Conservation (phyloP, 2,113 vertebrate species). For the Sterna hirundo region DNA sequence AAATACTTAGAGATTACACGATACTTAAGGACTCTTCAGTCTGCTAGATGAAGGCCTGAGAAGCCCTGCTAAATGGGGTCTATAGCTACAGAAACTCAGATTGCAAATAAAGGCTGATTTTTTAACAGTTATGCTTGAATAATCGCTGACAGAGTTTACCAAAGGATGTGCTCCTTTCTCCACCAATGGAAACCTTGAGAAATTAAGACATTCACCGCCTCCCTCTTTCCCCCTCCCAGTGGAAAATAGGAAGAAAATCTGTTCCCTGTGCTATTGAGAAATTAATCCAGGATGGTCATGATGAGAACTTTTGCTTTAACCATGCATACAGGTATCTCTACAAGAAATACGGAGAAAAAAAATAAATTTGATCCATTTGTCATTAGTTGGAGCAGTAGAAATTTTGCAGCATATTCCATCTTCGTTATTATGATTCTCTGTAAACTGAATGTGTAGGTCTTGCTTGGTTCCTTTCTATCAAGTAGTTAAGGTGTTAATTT, state of each 20-base stretch:
- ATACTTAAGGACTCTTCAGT: not conserved
- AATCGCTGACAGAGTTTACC: not conserved
- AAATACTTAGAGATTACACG: not conserved
- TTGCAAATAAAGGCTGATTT: not conserved
- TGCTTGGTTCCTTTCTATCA: not conserved
- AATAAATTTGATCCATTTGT: not conserved
- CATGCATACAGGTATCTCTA: rapidly evolving
- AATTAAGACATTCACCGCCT: not conserved
- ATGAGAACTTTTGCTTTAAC: not conserved
- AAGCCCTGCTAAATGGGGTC: not conserved
- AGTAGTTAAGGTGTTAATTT: not conserved
- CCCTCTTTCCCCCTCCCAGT: not conserved
- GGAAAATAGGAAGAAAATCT: not conserved
- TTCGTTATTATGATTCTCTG: not conserved
- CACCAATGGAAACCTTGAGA: not conserved
- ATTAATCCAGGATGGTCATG: not conserved
- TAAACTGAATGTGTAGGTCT: not conserved
- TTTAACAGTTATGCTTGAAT: not conserved
- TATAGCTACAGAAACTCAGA: not conserved
- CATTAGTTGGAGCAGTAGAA: not conserved
- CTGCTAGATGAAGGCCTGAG: not conserved
- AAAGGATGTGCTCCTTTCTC: not conserved
- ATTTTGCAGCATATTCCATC: not conserved
- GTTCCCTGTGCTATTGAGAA: not conserved
- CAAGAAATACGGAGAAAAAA: not conserved